phyloP scores from a whole-genome alignment of 1,140 invertebrate genomes.

The Sycophaga agraensis region DNA sequence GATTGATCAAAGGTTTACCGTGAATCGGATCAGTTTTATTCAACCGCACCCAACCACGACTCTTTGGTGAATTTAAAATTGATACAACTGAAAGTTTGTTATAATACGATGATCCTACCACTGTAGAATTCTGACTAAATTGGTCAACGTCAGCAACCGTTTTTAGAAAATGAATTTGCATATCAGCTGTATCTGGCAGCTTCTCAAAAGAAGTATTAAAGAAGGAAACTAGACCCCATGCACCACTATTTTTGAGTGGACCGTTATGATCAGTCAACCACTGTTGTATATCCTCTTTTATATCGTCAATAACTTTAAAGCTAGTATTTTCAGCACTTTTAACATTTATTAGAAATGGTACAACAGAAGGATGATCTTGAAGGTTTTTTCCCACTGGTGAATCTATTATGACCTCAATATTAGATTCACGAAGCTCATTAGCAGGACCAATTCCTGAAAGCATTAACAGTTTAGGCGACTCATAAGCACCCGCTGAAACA shows the following conservation, averaged over 20 bases:
- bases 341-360: not conserved
- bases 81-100: not conserved
- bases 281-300: not conserved
- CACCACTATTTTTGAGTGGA: not conserved
- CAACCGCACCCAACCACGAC: constrained; percentile 6
- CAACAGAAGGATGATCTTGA: constrained; percentile 56
- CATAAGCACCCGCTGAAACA: constrained; percentile 51
- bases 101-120: constrained; percentile 10
- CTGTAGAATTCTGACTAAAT: not conserved
- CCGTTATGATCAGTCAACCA: constrained; percentile 17
- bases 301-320: not conserved
- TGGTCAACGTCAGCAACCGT: not conserved
- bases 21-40: not conserved
- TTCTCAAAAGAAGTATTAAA: constrained; percentile 7
- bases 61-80: not conserved
- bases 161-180: constrained; percentile 5
- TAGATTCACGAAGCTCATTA: constrained; percentile 14
- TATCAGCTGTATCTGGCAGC: not conserved
- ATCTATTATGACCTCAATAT: constrained; percentile 43
- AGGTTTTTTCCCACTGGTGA: constrained; percentile 54
- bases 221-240: not conserved
- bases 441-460: constrained; percentile 42
- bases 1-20: constrained; percentile 4
- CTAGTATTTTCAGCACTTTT: not conserved
- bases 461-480: constrained; percentile 57